phyloP scores from a whole-genome alignment of 1,140 invertebrate genomes.

The Brachionus koreanus region DNA sequence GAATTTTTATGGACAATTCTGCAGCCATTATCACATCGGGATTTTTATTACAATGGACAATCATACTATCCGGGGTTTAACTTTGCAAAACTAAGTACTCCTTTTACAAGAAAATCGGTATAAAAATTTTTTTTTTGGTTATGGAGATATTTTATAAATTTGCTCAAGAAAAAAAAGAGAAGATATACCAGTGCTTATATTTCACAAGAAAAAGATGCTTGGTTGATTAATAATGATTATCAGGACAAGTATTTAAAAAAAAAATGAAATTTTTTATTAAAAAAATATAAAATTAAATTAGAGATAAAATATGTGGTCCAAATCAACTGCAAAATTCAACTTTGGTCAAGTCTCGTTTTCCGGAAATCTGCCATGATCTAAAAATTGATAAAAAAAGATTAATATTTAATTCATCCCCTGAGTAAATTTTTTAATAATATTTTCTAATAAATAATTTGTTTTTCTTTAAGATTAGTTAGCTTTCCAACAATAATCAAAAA shows the following conservation, averaged over 20 bases:
- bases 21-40: conserved; percentile 53
- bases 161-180: conserved; percentile 2
- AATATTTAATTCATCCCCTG: neutral
- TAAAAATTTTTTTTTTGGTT: neutral
- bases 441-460: neutral
- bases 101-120: conserved; percentile 47
- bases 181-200: neutral
- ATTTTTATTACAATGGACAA: conserved; percentile 55
- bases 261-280: neutral
- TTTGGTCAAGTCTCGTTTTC: neutral
- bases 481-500: neutral
- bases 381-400: neutral
- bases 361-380: neutral
- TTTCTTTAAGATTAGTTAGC: neutral
- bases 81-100: conserved; percentile 55
- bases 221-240: conserved; percentile 12
- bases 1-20: conserved; percentile 54
- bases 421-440: neutral
- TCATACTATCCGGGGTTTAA: conserved; percentile 50
- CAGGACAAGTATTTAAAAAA: neutral
- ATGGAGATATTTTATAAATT: too few relatives aligned
- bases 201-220: neutral
- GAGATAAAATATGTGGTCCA: neutral
- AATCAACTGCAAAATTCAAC: neutral
- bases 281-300: neutral